Evolutionary conservation across 2,113 vertebrate genomes (phyloP), one percentile per base, ranked within the genome.

Genomic region (Pedetes capensis): DNA sequence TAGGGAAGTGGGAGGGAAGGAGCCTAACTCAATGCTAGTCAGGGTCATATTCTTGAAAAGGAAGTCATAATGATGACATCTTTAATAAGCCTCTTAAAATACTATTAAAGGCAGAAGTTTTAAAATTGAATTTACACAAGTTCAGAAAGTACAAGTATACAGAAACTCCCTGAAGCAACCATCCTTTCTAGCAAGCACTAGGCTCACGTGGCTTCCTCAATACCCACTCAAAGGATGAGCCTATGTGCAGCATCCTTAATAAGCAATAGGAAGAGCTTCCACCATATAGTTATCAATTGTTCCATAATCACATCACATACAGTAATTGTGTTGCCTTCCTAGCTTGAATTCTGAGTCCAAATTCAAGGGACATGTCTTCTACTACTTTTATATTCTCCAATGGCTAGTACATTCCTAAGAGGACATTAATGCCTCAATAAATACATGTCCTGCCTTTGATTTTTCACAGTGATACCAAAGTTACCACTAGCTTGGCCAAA

Each of bases 391-490:
- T 69, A 78, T 74, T 95, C 69, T 51, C 44, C 22, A 86, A 14
- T 64, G 32, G 34, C 34, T 82, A 64, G 29, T 42, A 94, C 68
- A 94, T 86, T 79, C 63, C 69, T 74, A 32, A 69, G 51, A 81
- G 75, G 39, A 63, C 14, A 89, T n/a, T 22, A 94, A 78, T 79
- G 49, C 53, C 14, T 94, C 63, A 82, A 59, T 71, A 96, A 96
- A 92, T 86, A 83, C n/a, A 49, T 91, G 20, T 44, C 83, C 29
- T 91, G 44, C 16, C 68, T 94, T 96, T 93, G 80, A 91, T 86
- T 84, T 95, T 96, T 96, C 53, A 75, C n/a, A 94, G 4, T 37
- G 22, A 91, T 91, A 61, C 64, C 87, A 42, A 94, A 95, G 94
- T 71, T 83, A 76, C 51, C 79, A 94, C 12, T 61, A 82, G n/a